Base-by-base conservation (phyloP, 2,113 vertebrate species). In the Tapirus terrestris region DNA sequence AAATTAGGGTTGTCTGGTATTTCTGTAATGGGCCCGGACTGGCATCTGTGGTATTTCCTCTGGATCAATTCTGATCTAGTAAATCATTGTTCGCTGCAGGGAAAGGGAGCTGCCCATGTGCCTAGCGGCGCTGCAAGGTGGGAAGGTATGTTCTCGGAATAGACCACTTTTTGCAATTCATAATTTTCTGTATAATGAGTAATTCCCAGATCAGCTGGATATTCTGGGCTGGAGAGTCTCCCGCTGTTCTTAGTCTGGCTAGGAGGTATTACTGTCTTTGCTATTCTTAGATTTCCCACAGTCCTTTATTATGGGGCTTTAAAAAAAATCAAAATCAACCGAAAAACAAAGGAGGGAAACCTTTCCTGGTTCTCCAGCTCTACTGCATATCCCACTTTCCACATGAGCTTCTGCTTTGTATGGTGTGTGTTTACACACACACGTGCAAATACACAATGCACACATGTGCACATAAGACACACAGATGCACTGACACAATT, bases 261-360 rank as follows among this genome's bases (percentile, higher is more conserved):
- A 23, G 58, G 56, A 86, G 82, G 65, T 31, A 43, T 29, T 23
- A n/a, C 81, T 73, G 68, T 33, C 92, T 97, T 58, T 83, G 81
- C 97, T 96, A 12, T 89, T 97, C 80, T 91, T 86, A 89, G 76
- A 61, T 29, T 89, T 53, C 18, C 91, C 79, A 39, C 8, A 51
- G 72, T n/a, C 39, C 68, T 91, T 82, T 84, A 84, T 70, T 31
- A 86, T 31, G 39, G 91, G 58, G 36, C 65, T 70, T 89, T 29
- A 25, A n/a, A n/a, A 83, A 65, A 48, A 29, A 65, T 88, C 43
- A 73, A 29, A 72, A 72, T 58, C 75, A 94, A 77, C 13, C 48
- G 39, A 29, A 45, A 96, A 73, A 68, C 31, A 77, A 82, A 82
- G 65, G 51, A 53, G 86, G 33, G 29, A 89, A 45, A n/a, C 39